phyloP scores from a whole-genome alignment of 2,797 vertebrate genomes.

The Esox masquinongy region DNA sequence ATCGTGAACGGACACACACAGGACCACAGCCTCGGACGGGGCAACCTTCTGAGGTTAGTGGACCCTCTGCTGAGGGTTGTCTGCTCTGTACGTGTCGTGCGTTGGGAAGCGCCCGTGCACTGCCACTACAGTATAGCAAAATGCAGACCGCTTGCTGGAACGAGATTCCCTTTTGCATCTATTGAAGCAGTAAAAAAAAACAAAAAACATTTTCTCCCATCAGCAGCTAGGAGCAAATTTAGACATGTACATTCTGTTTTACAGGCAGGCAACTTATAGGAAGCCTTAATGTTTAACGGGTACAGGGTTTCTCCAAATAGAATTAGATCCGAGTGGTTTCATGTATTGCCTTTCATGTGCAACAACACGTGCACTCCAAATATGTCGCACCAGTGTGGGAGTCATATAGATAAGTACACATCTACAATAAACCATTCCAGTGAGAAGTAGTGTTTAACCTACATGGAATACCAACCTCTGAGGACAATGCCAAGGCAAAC shows the following conservation, averaged over 20 bases:
- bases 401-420: neutral
- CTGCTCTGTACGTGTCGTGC: neutral
- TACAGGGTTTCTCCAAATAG: neutral
- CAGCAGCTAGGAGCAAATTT: neutral
- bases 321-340: neutral
- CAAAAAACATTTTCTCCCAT: no score
- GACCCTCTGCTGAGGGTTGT: neutral
- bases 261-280: neutral
- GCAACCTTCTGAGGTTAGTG: slow-evolving; percentile 83
- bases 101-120: no score
- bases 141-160: neutral
- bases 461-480: slow-evolving; percentile 6
- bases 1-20: slow-evolving; percentile 74
- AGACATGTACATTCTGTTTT: neutral
- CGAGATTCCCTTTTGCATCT: neutral
- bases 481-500: slow-evolving; percentile 38
- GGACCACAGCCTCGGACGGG: slow-evolving; percentile 61
- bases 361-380: slow-evolving; percentile 27
- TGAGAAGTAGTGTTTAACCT: slow-evolving; percentile 17
- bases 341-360: neutral
- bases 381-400: slow-evolving; percentile 25
- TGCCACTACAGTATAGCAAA: neutral
- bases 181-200: neutral
- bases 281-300: no score
- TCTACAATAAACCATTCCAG: slow-evolving; percentile 33